Percentiles rank a stretch among this genome's conserved stretches.
These are phyloP conservation scores for Passer montanus DNA, from an alignment of 2,113 vertebrate genomes.

Conservation along the genomic window DNA sequence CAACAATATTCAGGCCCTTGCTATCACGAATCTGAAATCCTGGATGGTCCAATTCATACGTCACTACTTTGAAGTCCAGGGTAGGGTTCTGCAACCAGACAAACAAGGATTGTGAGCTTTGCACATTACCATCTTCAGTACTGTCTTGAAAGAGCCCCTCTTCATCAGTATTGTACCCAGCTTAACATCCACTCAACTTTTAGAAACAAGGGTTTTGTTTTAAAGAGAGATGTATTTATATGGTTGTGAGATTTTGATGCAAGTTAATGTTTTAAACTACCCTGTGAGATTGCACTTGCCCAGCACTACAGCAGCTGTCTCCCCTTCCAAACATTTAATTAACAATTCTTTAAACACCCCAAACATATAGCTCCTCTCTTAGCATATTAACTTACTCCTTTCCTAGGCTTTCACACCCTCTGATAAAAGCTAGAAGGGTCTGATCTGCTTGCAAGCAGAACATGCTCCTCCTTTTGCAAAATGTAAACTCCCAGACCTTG, in stretches of 20 bases:
- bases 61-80: constrained; percentile 98
- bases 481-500: not conserved
- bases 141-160: not conserved
- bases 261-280: not conserved
- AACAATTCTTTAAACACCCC: not conserved
- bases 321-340: not conserved
- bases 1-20: constrained; percentile 95
- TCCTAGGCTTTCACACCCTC: not conserved
- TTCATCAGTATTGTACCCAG: not conserved
- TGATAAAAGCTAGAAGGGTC: not conserved
- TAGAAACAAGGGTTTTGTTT: not conserved
- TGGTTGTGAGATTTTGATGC: not conserved
- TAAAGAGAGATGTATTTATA: not conserved
- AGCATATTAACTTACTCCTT: not conserved
- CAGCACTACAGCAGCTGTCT: not conserved
- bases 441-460: not conserved
- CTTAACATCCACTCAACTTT: not conserved
- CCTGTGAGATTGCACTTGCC: not conserved
- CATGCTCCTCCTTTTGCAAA: not conserved
- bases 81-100: constrained; percentile 85
- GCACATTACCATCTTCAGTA: not conserved
- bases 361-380: not conserved
- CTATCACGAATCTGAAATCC: constrained; percentile 96
- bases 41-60: constrained; percentile 94
- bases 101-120: not conserved